Conservation (phyloP, 2,797 vertebrate species). For the Carapus acus region DNA sequence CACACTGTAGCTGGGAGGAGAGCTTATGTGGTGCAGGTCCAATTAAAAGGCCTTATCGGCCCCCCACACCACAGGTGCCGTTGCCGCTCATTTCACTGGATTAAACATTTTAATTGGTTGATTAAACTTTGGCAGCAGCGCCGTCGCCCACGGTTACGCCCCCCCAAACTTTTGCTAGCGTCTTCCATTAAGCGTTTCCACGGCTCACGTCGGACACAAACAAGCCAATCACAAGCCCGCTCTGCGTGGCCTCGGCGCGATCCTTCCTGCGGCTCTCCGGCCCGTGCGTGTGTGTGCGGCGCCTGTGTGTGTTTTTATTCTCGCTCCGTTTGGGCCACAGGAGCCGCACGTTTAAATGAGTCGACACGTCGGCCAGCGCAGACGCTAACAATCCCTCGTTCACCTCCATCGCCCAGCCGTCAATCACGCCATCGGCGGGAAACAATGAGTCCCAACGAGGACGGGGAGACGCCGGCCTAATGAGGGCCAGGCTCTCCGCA, state of each 20-base stretch:
- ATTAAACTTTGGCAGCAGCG: not conserved
- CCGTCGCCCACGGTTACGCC: not conserved
- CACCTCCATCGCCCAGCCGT: constrained; percentile 50
- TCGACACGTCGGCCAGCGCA: constrained; percentile 42
- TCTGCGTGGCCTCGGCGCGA: not conserved
- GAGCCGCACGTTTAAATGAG: too few species aligned
- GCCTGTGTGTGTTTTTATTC: constrained; percentile 24
- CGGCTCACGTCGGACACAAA: not conserved
- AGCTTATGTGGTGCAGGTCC: constrained; percentile 16
- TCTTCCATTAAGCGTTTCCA: too few species aligned
- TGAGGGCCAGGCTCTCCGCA: constrained; percentile 55
- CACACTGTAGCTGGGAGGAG: constrained; percentile 6
- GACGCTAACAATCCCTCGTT: constrained; percentile 52
- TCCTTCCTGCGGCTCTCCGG: constrained; percentile 6
- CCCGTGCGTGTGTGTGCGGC: constrained; percentile 9
- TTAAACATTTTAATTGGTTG: constrained; percentile 14
- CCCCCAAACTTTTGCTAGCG: too few species aligned
- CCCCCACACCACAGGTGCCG: not conserved
- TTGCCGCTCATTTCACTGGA: constrained; percentile 6
- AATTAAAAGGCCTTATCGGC: constrained; percentile 32
- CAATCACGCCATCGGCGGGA: constrained; percentile 46
- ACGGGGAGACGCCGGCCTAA: constrained; percentile 46
- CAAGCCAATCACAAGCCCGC: not conserved
- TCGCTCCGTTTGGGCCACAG: too few species aligned
- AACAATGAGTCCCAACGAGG: constrained; percentile 43